phyloP scores from a whole-genome alignment of 2,113 vertebrate genomes.

The Hydrochoerus hydrochaeris region DNA sequence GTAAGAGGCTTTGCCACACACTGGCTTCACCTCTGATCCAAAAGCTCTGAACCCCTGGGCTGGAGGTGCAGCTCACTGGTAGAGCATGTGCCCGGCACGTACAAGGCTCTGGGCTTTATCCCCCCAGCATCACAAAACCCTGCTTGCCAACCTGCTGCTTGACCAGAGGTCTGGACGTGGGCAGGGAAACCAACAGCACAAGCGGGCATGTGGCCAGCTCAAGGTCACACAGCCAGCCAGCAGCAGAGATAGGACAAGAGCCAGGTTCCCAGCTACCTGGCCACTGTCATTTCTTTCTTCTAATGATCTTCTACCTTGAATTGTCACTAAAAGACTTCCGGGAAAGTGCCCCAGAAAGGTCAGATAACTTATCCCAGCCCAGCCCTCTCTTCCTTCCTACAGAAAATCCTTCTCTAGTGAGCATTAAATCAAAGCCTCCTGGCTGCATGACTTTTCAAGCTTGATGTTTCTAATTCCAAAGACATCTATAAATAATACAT shows the following conservation, averaged over 20 bases:
- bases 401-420: neutral
- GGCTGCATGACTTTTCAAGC: constrained; percentile 45
- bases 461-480: constrained; percentile 70
- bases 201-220: neutral
- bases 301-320: neutral
- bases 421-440: constrained; percentile 68
- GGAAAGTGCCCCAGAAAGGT: constrained; percentile 48
- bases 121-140: too few species aligned
- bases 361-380: neutral
- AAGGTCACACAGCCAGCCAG: neutral
- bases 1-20: neutral
- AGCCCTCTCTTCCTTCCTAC: constrained; percentile 9
- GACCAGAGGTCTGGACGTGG: neutral
- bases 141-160: neutral
- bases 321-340: neutral
- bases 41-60: neutral
- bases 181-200: neutral
- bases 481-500: constrained; percentile 80
- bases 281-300: neutral
- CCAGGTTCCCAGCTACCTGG: neutral
- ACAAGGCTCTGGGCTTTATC: neutral
- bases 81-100: neutral
- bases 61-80: neutral
- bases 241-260: fast-evolving
- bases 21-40: neutral